Base-by-base conservation (phyloP, 1,140 invertebrate genomes). In the Drosophila rhopaloa region DNA sequence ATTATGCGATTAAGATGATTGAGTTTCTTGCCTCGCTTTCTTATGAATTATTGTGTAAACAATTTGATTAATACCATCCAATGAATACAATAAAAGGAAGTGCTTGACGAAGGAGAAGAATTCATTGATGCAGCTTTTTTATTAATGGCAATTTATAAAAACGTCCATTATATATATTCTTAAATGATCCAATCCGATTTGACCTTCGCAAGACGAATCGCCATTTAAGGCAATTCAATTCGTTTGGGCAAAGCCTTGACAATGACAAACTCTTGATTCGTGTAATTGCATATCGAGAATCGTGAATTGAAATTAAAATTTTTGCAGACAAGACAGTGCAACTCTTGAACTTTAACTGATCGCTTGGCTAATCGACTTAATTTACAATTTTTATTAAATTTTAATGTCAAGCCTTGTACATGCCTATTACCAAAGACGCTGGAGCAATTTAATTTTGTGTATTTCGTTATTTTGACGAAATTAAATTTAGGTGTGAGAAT, bases 281-380 rank as follows among this genome's bases (percentile, higher is more conserved):
- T 55, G 73, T 85, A 84, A 86, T 86, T 82, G 82, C 83, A 79
- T 88, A 88, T 86, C 67, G 82, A 79, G 81, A 86, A 88, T 88
- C 82, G 82, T 86, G 81, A 76, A 81, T 74, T 66, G 47, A 70
- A 68, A 70, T 76, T 61, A 70, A 73, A 71, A 53, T 59, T 59
- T 63, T 54, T 58, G 63, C 76, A 47, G 72, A 60, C 37, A 43
- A 16, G 29, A n/a, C 29, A 46, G 29, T 14, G 62, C 38, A 51
- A 63, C 58, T 63, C 70, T 72, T 86, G 83, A 86, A 86, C 83
- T 86, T 86, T 86, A 88, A 59, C 50, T 27, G 58, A 76, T 56
- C 76, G 62, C 70, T 76, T 61, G 56, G 55, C 53, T 66, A 79
- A 79, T 76, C 62, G 60, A 66, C 51, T 71, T 59, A 66, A 70